phyloP scores from a whole-genome alignment of 2,888 invertebrate species.

The Ditylenchus weischeri region DNA sequence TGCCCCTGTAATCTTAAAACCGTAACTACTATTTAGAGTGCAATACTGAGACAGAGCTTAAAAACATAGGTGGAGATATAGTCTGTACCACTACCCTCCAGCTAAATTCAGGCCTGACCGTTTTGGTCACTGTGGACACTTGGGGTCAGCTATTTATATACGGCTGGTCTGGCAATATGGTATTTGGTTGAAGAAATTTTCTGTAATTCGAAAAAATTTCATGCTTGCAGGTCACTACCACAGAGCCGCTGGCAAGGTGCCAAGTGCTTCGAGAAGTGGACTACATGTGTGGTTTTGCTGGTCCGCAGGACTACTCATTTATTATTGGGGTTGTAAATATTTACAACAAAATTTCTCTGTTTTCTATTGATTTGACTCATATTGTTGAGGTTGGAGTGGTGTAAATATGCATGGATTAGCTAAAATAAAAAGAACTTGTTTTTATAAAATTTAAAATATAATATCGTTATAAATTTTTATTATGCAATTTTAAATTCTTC shows the following conservation, averaged over 20 bases:
- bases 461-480: too few species aligned
- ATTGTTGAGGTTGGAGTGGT: constrained; percentile 17
- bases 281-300: constrained; percentile 29
- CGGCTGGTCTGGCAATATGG: constrained; percentile 25
- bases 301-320: constrained; percentile 16
- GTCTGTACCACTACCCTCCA: constrained; percentile 22
- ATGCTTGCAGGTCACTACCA: constrained; percentile 1
- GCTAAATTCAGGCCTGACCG: constrained; percentile 24
- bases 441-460: too few species aligned
- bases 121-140: constrained; percentile 31
- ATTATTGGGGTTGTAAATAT: constrained; percentile 33
- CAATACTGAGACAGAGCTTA: constrained; percentile 26
- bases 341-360: constrained; percentile 35
- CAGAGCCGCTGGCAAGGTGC: constrained; percentile 34
- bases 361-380: constrained; percentile 36
- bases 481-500: too few species aligned
- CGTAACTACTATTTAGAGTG: constrained; percentile 7
- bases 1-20: neutral
- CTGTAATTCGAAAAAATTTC: neutral
- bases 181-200: neutral
- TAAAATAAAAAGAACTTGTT: too few species aligned
- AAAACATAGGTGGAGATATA: constrained; percentile 22
- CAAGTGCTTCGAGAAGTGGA: constrained; percentile 31
- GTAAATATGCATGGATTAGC: neutral
- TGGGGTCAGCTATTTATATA: constrained; percentile 29